phyloP scores from a whole-genome alignment of 1,140 invertebrate genomes.

The Drosophila equinoxialis region DNA sequence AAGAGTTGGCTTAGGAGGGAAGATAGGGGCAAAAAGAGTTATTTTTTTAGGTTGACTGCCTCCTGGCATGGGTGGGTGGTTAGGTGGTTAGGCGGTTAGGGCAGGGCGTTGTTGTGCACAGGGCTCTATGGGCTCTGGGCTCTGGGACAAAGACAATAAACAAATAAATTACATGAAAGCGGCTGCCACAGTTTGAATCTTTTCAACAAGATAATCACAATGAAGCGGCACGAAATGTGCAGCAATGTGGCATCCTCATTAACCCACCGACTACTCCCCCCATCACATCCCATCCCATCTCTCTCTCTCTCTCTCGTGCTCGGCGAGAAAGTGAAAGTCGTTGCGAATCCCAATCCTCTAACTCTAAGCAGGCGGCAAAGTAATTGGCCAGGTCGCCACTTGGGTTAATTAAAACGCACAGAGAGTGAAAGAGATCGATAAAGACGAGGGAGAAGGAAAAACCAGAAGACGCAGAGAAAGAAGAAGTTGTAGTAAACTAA shows the following conservation, averaged over 20 bases:
- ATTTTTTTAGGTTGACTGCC: conserved; percentile 37
- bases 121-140: conserved; percentile 14
- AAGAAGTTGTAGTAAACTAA: background rate
- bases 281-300: background rate
- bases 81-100: conserved; percentile 21
- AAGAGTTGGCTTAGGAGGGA: background rate
- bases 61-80: conserved; percentile 52
- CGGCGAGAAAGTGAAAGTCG: conserved; percentile 73
- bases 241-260: conserved; percentile 80
- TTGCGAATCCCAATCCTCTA: conserved; percentile 50
- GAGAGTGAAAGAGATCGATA: conserved; percentile 18
- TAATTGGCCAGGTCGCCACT: conserved; percentile 58
- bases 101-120: conserved; percentile 11
- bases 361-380: conserved; percentile 55
- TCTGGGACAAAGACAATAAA: conserved; percentile 70
- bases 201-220: conserved; percentile 75
- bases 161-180: conserved; percentile 81
- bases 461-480: no score
- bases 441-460: conserved; percentile 17
- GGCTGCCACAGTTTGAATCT: conserved; percentile 70
- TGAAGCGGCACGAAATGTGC: conserved; percentile 77
- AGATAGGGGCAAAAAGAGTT: background rate
- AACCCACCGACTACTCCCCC: conserved; percentile 49
- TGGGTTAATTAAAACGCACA: conserved; percentile 68
- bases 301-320: background rate